These are phyloP conservation scores for Mythimna albipuncta DNA, from an alignment of 2,888 invertebrate genomes.

Conservation along the genomic window DNA sequence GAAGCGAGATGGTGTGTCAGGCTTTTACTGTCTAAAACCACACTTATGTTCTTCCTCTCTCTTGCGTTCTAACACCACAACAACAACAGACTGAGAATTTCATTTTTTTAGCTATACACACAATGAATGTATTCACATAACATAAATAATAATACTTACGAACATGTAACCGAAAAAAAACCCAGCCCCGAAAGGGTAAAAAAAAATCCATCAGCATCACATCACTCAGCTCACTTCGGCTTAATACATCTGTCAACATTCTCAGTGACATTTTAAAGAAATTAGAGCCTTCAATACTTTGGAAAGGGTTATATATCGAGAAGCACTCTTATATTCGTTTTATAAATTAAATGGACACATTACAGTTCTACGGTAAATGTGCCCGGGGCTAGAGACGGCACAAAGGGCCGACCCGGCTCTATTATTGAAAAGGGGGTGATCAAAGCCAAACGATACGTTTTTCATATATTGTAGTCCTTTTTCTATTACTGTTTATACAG, in stretches of 20 bases:
- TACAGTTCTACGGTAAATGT: constrained; percentile 70
- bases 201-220: constrained; percentile 57
- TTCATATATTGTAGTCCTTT: constrained; percentile 82
- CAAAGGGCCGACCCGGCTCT: constrained; percentile 81
- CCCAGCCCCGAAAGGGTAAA: constrained; percentile 47
- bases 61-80: no score
- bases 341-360: constrained; percentile 86
- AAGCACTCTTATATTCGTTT: constrained; percentile 73
- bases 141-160: constrained; percentile 10
- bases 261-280: constrained; percentile 62
- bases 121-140: no score
- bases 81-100: no score
- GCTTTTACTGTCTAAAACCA: no score
- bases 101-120: no score
- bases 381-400: constrained; percentile 77
- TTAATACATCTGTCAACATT: constrained; percentile 62
- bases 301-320: constrained; percentile 70
- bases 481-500: constrained; percentile 82
- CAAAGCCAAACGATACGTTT: constrained; percentile 86
- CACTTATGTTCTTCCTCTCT: no score
- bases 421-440: constrained; percentile 89
- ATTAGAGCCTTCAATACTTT: constrained; percentile 68
- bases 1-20: no score
- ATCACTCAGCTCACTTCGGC: constrained; percentile 23
- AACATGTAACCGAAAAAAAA: constrained; percentile 26